These are phyloP conservation scores for Cherax destructor DNA, from an alignment of 1,140 invertebrate genomes.

Conservation along the genomic window DNA sequence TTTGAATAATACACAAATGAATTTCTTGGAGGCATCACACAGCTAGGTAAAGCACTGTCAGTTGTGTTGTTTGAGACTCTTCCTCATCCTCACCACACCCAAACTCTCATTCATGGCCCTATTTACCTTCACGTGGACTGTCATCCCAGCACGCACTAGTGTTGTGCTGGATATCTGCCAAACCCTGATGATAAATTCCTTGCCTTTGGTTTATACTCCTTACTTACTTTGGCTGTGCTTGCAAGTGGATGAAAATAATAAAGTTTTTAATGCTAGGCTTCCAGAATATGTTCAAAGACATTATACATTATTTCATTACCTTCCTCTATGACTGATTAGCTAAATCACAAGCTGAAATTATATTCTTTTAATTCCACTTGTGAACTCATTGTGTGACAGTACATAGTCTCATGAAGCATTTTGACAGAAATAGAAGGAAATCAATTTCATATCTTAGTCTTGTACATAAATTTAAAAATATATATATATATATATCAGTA, in stretches of 20 bases:
- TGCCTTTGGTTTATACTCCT: background rate
- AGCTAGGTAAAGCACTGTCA: slow-evolving; percentile 1
- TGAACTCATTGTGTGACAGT: background rate
- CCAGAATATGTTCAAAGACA: background rate
- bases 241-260: background rate
- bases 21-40: slow-evolving; percentile 28
- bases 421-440: background rate
- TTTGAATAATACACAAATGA: background rate
- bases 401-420: slow-evolving; percentile 6
- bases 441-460: background rate
- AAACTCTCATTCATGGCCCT: background rate
- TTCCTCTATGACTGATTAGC: background rate
- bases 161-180: slow-evolving; percentile 19
- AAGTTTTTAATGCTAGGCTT: background rate
- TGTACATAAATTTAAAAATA: background rate
- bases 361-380: background rate
- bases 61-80: slow-evolving; percentile 21
- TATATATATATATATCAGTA: background rate
- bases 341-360: too few species aligned
- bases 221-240: slow-evolving; percentile 13
- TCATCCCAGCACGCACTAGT: background rate
- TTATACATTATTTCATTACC: background rate
- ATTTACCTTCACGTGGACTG: background rate
- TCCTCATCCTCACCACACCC: background rate
- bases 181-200: background rate